Base-by-base conservation (phyloP, 2,888 invertebrate species). In the Pandemis cinnamomeana region DNA sequence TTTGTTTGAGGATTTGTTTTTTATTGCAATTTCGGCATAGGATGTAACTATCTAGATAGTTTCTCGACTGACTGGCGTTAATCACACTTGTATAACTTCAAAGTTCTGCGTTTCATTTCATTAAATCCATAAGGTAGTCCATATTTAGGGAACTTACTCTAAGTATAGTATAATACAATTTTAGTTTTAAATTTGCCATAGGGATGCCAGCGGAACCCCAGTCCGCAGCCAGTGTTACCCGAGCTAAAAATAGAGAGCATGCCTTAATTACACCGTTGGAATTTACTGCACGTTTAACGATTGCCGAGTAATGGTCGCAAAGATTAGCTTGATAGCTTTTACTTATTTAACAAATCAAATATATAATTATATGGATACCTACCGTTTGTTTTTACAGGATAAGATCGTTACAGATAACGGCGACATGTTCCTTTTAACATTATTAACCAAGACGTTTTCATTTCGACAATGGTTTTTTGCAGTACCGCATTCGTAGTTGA, bases 281-380 rank as follows among this genome's bases (percentile, higher is more conserved):
- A 91, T 92, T 91, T 90, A 91, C 89, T 87, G 86, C 89, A 86
- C 86, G 85, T 86, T 87, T 90, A 91, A 90, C 89, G 90, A 89
- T 86, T 84, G 82, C 81, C 81, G 78, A 78, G 73, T 74, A 77
- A 77, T 77, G 75, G 77, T 75, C 77, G 77, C n/a, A 42, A 15
- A 75, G 58, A 67, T 72, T 75, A 64, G 58, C 64, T 46, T 68
- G 67, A 68, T 71, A 58, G 73, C 44, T 44, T 48, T 67, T 61
- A 70, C 64, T 73, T 73, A 61, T 73, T 67, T 27, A 66, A 66
- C 44, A 36, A 71, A 67, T 60, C 41, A 36, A 63, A 53, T n/a
- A 61, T 71, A 67, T 51, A 67, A 53, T 67, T 67, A 67, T 53
- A 41, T 67, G 27, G 27, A 36, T 36, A 36, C 27, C 27, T 36